phyloP scores from a whole-genome alignment of 2,797 vertebrate genomes.

The Amphiprion clarkii region DNA sequence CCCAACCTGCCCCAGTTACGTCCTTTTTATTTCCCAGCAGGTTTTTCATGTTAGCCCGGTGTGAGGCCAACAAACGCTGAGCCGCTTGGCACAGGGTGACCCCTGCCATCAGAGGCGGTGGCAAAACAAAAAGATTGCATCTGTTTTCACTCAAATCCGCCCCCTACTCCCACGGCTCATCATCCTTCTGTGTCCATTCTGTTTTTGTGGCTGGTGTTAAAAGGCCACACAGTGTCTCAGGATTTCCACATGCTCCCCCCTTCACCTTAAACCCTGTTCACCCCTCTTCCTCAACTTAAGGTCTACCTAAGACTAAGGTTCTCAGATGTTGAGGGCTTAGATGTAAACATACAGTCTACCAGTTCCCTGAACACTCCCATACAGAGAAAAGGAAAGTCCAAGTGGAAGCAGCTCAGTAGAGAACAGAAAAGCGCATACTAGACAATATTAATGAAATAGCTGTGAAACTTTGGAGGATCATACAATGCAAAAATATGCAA shows the following conservation, averaged over 20 bases:
- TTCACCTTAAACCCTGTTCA: constrained; percentile 40
- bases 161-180: constrained; percentile 56
- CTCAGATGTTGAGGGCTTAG: constrained; percentile 57
- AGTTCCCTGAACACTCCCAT: constrained; percentile 55
- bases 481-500: constrained; percentile 90
- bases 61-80: constrained; percentile 64
- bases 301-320: constrained; percentile 70
- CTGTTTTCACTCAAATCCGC: constrained; percentile 68
- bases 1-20: constrained; percentile 40
- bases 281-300: constrained; percentile 51
- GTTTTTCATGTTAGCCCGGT: constrained; percentile 62
- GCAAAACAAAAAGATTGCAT: constrained; percentile 73
- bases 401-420: constrained; percentile 55
- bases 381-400: constrained; percentile 43
- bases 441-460: constrained; percentile 73
- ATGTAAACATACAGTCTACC: constrained; percentile 58
- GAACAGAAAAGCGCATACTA: constrained; percentile 40
- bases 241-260: constrained; percentile 72
- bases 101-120: constrained; percentile 70
- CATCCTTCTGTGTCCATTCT: constrained; percentile 76
- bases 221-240: constrained; percentile 86
- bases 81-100: constrained; percentile 68
- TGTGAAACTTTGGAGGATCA: constrained; percentile 86
- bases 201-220: constrained; percentile 75
- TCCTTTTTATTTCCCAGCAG: constrained; percentile 60